Percentiles rank a stretch among this genome's conserved stretches.
These are phyloP conservation scores for Rhopilema esculentum DNA, from an alignment of 30 jellyfish, hydroid and myxozoan genomes.

Conservation along the genomic window DNA sequence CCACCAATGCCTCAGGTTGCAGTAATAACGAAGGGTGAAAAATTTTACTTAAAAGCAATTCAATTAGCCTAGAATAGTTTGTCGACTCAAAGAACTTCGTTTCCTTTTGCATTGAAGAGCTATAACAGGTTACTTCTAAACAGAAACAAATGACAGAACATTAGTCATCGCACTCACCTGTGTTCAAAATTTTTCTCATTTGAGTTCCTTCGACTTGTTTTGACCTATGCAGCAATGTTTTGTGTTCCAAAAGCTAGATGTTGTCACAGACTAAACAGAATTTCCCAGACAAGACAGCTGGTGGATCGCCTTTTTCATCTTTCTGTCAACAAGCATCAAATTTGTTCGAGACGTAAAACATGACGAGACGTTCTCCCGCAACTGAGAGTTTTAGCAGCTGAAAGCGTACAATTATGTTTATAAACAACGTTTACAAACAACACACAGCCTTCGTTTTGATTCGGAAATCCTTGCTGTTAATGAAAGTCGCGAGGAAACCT, in stretches of 20 bases:
- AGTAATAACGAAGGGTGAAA: no score
- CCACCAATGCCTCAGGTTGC: no score
- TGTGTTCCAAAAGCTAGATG: background rate
- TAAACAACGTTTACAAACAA: background rate
- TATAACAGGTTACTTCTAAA: no score
- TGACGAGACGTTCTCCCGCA: background rate
- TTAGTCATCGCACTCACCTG: background rate
- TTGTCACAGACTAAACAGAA: background rate
- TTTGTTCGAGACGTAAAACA: background rate
- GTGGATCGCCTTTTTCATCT: no score
- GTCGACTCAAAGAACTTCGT: no score
- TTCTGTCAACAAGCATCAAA: conserved; percentile 19
- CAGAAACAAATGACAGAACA: no score
- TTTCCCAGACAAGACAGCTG: background rate
- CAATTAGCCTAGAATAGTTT: no score
- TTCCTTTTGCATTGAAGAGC: no score
- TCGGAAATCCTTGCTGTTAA: conserved; percentile 28
- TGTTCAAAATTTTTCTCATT: background rate
- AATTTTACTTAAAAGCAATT: no score
- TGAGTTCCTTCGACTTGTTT: background rate
- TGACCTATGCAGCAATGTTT: background rate
- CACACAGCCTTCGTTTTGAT: background rate
- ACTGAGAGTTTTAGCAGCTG: background rate
- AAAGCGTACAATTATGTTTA: background rate
- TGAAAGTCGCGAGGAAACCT: conserved; percentile 1